Percentiles rank a stretch among this genome's conserved stretches.
Conservation (phyloP, 2,113 vertebrate genomes). For the Oreochromis spilurus region DNA sequence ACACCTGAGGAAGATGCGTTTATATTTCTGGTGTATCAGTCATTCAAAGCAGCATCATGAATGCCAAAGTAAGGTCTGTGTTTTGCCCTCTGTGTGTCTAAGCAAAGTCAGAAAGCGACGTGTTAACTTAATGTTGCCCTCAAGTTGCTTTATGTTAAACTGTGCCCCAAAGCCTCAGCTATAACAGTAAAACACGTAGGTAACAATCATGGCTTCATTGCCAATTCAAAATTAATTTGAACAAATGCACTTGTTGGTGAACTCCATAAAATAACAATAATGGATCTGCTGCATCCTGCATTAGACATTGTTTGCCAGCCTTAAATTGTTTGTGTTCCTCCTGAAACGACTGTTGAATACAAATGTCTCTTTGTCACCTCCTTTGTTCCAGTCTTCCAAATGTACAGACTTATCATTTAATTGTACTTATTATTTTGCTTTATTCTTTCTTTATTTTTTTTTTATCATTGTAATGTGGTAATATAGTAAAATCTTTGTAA, state of each 20-base stretch:
- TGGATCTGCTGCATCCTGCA: background rate
- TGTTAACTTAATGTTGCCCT: background rate
- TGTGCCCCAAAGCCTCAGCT: background rate
- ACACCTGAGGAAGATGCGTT: background rate
- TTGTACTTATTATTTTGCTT: background rate
- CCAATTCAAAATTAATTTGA: conserved; percentile 17
- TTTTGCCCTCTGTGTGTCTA: background rate
- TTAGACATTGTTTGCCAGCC: conserved; percentile 3
- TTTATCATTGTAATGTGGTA: background rate
- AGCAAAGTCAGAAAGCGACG: background rate
- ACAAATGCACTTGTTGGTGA: conserved; percentile 7
- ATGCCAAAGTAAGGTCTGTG: background rate
- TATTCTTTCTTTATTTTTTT: background rate
- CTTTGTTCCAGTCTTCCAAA: background rate
- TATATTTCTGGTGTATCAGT: background rate
- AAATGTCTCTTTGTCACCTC: background rate
- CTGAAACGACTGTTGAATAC: background rate
- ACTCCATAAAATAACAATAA: conserved; percentile 13
- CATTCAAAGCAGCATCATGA: background rate
- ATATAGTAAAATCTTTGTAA: background rate
- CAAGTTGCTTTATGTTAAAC: background rate
- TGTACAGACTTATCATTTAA: background rate
- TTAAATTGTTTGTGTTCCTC: background rate
- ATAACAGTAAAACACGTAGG: background rate
- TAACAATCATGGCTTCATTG: background rate